phyloP scores from a whole-genome alignment of 1,140 invertebrate genomes.

The Oscheius sp. region DNA sequence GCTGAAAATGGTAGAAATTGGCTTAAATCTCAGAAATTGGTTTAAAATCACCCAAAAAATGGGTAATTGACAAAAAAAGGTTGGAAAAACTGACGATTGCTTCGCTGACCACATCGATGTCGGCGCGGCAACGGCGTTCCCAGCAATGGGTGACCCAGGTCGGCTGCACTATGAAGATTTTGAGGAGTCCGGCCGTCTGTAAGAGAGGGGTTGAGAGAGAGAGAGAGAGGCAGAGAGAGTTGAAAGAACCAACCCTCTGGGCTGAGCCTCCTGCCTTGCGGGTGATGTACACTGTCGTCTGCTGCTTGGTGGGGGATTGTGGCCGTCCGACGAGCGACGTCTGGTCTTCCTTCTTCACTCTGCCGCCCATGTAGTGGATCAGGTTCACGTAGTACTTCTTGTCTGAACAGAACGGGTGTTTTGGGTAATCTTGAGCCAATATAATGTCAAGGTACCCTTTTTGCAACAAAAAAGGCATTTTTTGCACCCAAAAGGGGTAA shows the following conservation, averaged over 20 bases:
- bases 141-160: not conserved
- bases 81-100: too few relatives aligned
- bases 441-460: too few relatives aligned
- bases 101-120: not conserved
- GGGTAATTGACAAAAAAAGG: not conserved
- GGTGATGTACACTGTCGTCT: not conserved
- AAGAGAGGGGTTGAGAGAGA: not conserved
- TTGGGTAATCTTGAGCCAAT: too few relatives aligned
- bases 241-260: not conserved
- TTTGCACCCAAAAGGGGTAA: too few relatives aligned
- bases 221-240: not conserved
- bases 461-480: too few relatives aligned
- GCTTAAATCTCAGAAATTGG: not conserved
- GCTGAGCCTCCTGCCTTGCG: not conserved
- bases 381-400: not conserved
- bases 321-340: not conserved
- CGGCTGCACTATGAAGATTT: not conserved
- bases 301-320: not conserved
- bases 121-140: not conserved
- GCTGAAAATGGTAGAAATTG: not conserved
- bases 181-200: not conserved
- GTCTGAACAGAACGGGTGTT: too few relatives aligned
- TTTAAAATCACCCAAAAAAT: not conserved
- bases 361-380: constrained; percentile 7
- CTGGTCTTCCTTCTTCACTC: constrained; percentile 2